Evolutionary conservation across 1,140 invertebrate genomes (phyloP).

Genomic region (Musca domestica): DNA sequence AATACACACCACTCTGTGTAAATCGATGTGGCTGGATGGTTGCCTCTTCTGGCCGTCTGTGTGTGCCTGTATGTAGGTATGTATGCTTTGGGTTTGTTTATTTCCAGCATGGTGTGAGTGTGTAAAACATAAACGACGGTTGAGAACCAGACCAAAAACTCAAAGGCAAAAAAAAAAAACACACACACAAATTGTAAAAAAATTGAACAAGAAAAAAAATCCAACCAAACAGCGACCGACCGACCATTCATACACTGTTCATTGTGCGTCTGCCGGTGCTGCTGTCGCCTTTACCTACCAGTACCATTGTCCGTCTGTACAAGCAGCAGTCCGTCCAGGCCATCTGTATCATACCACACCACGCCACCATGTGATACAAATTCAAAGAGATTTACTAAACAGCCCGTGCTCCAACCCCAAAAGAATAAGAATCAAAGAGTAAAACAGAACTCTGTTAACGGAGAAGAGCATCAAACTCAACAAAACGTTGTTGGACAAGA

Average conservation of each 20-base stretch:
- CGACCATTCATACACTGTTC: constrained; percentile 16
- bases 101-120: constrained; percentile 1
- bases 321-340: constrained; percentile 31
- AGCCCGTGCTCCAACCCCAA: not conserved
- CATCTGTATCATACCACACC: constrained; percentile 1
- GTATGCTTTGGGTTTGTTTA: not conserved
- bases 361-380: not conserved
- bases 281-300: too few relatives aligned
- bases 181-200: not conserved
- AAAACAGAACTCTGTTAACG: not conserved
- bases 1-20: constrained; percentile 1
- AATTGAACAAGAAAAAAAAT: not conserved
- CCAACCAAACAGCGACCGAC: constrained; percentile 24
- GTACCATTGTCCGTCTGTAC: too few relatives aligned
- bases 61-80: not conserved
- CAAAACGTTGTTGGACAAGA: not conserved
- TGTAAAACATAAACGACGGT: constrained; percentile 4
- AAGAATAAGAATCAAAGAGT: not conserved
- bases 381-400: not conserved
- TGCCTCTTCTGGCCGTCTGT: constrained; percentile 7
- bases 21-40: constrained; percentile 5
- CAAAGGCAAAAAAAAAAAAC: constrained; percentile 1
- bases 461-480: not conserved
- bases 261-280: not conserved
- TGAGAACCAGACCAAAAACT: constrained; percentile 16